Evolutionary conservation across 64 coral and sea anemone species (phyloP), one percentile per base, ranked within the genome.

Genomic region (Hydrozoanthus tunicans): DNA sequence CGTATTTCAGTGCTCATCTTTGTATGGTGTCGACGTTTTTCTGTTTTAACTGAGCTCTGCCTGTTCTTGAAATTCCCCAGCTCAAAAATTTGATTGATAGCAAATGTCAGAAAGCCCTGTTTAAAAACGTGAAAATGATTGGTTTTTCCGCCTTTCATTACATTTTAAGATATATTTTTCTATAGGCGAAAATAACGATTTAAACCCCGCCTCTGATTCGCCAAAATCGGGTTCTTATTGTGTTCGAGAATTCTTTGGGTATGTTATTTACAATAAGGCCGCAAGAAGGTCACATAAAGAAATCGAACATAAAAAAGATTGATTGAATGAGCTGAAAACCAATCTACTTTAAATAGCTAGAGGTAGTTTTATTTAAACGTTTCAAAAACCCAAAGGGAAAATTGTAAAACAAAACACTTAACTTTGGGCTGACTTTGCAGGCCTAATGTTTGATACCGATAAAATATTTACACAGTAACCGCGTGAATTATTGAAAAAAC

Each of bases 351-450:
- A 23, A 73, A 72, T 59, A 59, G 62, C 63, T 76, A 20, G 70
- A 65, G 52, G 70, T 23, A 65, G 64, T 12, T 90, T 55, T 60
- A 53, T 54, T 58, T 27, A 11, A 78, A 82, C 73, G 14, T 64
- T 14, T 91, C 92, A 27, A 51, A 78, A 17, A 53, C 68, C 7
- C 56, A 7, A 80, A 68, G 79, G 68, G 27, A 70, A 70, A 68
- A 68, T 91, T 80, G 10, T 59, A 66, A 72, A 80, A 90, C 71
- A 93, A 53, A 6, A 83, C 83, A 96, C 92, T 96, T 96, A 96
- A 96, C 95, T 96, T 92, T 67, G 25, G 7, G 52, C 17, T 96
- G 95, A 96, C 95, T 96, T 96, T 94, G 53, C 62, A 89, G 80
- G 88, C 65, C 94, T 77, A 65, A 65, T 70, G 58, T 89, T 90